Percentiles rank a stretch among this genome's conserved stretches.
Evolutionary conservation across 2,113 vertebrate species (phyloP).

Genomic region (Elephantulus edwardii): DNA sequence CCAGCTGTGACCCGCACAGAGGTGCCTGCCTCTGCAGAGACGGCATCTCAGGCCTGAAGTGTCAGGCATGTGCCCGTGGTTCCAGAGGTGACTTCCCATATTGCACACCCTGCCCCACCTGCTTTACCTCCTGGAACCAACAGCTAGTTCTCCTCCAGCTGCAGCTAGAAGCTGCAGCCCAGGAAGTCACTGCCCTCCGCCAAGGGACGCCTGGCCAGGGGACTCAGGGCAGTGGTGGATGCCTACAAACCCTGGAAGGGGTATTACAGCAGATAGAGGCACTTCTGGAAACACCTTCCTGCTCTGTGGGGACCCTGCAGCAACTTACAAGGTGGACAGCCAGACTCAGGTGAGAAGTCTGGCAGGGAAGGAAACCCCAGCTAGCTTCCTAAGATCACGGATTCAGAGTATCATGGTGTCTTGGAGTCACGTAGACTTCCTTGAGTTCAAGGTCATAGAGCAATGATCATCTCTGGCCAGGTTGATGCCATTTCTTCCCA

Average conservation of each 20-base stretch:
- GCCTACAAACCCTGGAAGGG: conserved; percentile 56
- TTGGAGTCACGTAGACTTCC: not conserved
- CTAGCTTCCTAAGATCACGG: not conserved
- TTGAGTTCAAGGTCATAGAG: not conserved
- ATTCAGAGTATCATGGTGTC: not conserved
- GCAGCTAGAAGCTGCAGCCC: conserved; percentile 78
- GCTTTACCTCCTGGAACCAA: conserved; percentile 90
- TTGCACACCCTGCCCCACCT: conserved; percentile 87
- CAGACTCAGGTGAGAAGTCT: conserved; percentile 26
- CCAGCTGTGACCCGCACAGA: conserved; percentile 84
- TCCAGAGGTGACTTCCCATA: conserved; percentile 87
- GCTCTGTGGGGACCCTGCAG: not conserved
- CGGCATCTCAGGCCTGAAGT: conserved; percentile 82
- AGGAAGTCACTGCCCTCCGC: conserved; percentile 73
- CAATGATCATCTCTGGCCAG: not conserved
- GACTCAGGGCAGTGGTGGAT: not conserved
- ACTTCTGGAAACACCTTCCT: conserved; percentile 19
- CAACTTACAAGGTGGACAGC: conserved; percentile 39
- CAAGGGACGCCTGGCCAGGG: conserved; percentile 60
- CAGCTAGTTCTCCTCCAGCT: conserved; percentile 79
- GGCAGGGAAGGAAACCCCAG: not conserved
- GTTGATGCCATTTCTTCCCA: not conserved
- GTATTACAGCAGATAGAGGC: conserved; percentile 58
- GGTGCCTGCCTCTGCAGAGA: conserved; percentile 86
- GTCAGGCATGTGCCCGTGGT: conserved; percentile 86